Conservation (phyloP, 1,140 invertebrate genomes). For the Heterodera carotae region DNA sequence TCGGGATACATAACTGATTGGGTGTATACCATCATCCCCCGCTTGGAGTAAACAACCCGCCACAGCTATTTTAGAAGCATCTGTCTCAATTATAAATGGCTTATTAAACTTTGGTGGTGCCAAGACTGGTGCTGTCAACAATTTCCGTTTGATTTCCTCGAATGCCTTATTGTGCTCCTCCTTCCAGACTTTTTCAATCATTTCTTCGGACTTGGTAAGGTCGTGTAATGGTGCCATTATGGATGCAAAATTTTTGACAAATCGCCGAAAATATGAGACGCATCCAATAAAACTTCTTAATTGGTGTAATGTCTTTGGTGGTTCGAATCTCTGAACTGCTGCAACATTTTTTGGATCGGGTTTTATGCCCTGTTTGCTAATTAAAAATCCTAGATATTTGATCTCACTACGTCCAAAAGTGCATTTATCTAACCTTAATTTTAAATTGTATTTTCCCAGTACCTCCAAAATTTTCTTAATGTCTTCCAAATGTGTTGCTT, state of each 20-base stretch:
- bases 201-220: conserved; percentile 17
- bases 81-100: too few relatives aligned
- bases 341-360: conserved; percentile 32
- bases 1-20: background rate
- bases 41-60: background rate
- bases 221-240: conserved; percentile 31
- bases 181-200: conserved; percentile 13
- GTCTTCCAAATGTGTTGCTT: conserved; percentile 1
- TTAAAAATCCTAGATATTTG: conserved; percentile 33
- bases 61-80: background rate
- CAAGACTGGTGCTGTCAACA: conserved; percentile 3
- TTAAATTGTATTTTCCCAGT: conserved; percentile 9
- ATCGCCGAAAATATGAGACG: too few relatives aligned
- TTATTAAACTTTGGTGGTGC: conserved; percentile 10
- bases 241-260: conserved; percentile 12
- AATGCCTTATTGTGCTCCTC: conserved; percentile 1
- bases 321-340: conserved; percentile 17
- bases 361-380: conserved; percentile 18
- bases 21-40: background rate
- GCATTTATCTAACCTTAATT: conserved; percentile 16
- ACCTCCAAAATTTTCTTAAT: background rate
- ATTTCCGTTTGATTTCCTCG: conserved; percentile 18
- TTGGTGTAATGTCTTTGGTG: too few relatives aligned
- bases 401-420: conserved; percentile 20
- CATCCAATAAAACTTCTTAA: too few relatives aligned